Conservation (phyloP, 2,888 invertebrate species). For the Gymnocheta viridis region DNA sequence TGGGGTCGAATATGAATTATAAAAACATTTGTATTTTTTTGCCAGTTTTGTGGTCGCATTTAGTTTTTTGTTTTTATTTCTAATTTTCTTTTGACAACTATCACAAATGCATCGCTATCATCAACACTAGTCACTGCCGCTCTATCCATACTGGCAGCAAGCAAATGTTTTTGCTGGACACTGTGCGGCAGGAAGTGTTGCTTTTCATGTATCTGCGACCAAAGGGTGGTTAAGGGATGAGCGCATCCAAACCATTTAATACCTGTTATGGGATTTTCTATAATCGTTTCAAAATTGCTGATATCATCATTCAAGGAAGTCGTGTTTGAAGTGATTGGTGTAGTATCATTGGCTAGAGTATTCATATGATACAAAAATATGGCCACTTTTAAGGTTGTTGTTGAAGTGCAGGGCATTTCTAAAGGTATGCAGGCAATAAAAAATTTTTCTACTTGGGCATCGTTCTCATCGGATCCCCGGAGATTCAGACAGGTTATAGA, state of each 20-base stretch:
- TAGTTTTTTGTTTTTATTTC: slow-evolving; percentile 50
- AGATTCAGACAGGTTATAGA: slow-evolving; percentile 70
- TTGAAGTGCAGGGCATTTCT: slow-evolving; percentile 1
- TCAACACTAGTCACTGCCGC: slow-evolving; percentile 60
- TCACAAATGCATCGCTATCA: slow-evolving; percentile 74
- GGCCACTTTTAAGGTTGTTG: slow-evolving; percentile 72
- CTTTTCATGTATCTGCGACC: slow-evolving; percentile 75
- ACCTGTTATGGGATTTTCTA: slow-evolving; percentile 76
- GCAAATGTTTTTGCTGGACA: slow-evolving; percentile 55
- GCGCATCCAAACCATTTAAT: slow-evolving; percentile 78
- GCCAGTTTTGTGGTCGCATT: neutral
- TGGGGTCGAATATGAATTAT: neutral
- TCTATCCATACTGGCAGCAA: neutral
- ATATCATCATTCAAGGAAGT: slow-evolving; percentile 62
- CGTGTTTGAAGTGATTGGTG: neutral
- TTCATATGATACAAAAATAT: slow-evolving; percentile 79
- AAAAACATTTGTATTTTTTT: slow-evolving; percentile 8
- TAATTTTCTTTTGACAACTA: slow-evolving; percentile 76
- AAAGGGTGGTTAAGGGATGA: slow-evolving; percentile 76
- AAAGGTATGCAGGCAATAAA: slow-evolving; percentile 75
- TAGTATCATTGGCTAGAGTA: neutral
- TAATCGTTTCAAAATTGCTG: slow-evolving; percentile 77
- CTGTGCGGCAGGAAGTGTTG: slow-evolving; percentile 74
- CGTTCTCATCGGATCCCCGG: neutral
- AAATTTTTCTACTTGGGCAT: slow-evolving; percentile 73